A percentile compares a stretch with the other conserved stretches of the same genome.
phyloP scores from a whole-genome alignment of 2,888 invertebrate genomes.

The Stenoptilia bipunctidactyla region DNA sequence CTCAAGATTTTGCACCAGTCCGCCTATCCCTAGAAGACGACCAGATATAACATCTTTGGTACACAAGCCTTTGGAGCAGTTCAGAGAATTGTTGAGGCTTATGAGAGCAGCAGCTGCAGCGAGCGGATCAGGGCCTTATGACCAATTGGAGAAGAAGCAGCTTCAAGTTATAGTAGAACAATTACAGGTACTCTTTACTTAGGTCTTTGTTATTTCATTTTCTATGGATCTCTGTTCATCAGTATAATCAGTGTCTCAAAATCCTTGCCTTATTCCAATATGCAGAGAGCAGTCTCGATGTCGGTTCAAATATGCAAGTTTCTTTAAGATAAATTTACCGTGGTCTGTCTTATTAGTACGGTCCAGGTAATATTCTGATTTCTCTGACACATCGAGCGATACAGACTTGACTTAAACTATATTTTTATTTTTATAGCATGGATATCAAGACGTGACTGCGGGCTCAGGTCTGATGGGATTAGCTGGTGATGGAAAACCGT shows the following conservation, averaged over 20 bases:
- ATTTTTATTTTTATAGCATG: slow-evolving; percentile 72
- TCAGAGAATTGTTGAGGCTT: slow-evolving; percentile 55
- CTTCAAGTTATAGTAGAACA: slow-evolving; percentile 60
- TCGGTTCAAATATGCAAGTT: too few relatives aligned
- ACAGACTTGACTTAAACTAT: too few relatives aligned
- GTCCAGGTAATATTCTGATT: too few relatives aligned
- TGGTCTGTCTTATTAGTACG: too few relatives aligned
- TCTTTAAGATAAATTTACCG: too few relatives aligned
- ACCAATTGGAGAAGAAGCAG: slow-evolving; percentile 59
- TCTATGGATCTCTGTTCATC: too few relatives aligned
- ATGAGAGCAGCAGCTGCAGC: slow-evolving; percentile 55
- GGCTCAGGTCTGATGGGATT: slow-evolving; percentile 90
- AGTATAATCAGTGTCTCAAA: too few relatives aligned
- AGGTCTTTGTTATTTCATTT: too few relatives aligned
- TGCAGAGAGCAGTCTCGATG: too few relatives aligned
- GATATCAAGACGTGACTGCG: slow-evolving; percentile 86
- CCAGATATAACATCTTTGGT: slow-evolving; percentile 89
- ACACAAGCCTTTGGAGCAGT: slow-evolving; percentile 87
- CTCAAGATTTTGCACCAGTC: slow-evolving; percentile 83
- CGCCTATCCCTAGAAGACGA: slow-evolving; percentile 83
- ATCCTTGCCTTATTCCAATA: too few relatives aligned
- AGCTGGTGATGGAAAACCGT: slow-evolving; percentile 83
- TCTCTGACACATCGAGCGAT: too few relatives aligned
- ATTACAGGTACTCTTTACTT: slow-evolving; percentile 58
- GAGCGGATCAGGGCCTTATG: slow-evolving; percentile 49